These are phyloP conservation scores for Varecia variegata DNA, from an alignment of 2,797 vertebrate species.

Conservation along the genomic window DNA sequence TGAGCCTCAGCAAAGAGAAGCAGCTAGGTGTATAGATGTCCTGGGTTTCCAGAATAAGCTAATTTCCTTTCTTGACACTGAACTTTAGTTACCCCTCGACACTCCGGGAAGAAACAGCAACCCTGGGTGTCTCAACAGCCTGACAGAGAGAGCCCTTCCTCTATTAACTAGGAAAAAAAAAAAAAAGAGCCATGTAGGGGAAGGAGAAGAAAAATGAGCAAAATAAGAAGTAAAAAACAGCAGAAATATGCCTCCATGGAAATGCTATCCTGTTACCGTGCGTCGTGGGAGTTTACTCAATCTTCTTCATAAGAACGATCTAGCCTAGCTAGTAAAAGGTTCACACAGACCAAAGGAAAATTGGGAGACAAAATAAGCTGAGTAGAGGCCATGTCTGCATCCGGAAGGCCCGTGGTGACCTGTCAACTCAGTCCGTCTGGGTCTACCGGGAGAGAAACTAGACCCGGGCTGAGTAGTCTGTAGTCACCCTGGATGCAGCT, in stretches of 20 bases:
- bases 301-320: background rate
- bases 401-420: background rate
- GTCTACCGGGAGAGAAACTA: constrained; percentile 37
- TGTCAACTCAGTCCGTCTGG: constrained; percentile 11
- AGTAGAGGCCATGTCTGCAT: background rate
- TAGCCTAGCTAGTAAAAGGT: background rate
- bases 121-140: background rate
- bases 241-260: background rate
- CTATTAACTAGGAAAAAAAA: background rate
- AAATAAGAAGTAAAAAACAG: background rate
- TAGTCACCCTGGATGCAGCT: constrained; percentile 16
- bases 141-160: background rate
- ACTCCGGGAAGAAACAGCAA: background rate
- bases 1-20: background rate
- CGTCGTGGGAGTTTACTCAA: background rate
- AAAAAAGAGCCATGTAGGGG: background rate
- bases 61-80: background rate
- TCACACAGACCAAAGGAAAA: background rate
- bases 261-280: background rate
- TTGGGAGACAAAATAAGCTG: background rate
- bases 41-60: background rate
- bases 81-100: background rate
- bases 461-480: background rate
- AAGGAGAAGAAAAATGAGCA: background rate
- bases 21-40: background rate